phyloP scores from a whole-genome alignment of 2,797 vertebrate species.

The Schizopygopsis pylzovi region DNA sequence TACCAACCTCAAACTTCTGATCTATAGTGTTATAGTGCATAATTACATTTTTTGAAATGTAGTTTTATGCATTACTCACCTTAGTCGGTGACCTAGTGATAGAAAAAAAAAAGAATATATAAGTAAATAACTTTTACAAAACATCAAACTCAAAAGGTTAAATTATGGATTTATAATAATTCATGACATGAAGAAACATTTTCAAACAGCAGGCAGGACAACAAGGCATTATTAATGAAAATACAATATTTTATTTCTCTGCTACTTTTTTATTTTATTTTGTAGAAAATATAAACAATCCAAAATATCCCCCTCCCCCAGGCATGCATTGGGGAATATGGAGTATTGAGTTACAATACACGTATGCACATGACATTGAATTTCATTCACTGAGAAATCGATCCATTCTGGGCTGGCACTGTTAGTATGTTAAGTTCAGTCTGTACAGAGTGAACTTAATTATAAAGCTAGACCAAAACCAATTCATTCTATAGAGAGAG shows the following conservation, averaged over 20 bases:
- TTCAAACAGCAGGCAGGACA: conserved; percentile 19
- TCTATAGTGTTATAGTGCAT: background rate
- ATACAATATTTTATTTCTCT: background rate
- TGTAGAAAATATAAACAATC: background rate
- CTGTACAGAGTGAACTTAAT: conserved; percentile 38
- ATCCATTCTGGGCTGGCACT: background rate
- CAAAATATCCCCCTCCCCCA: background rate
- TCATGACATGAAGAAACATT: background rate
- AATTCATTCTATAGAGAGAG: conserved; percentile 56
- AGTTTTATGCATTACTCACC: conserved; percentile 68
- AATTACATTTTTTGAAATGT: background rate
- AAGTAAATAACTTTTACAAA: background rate
- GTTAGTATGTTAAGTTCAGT: conserved; percentile 38
- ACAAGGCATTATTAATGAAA: conserved; percentile 8
- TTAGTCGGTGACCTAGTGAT: conserved; percentile 79
- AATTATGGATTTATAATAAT: conserved; percentile 1
- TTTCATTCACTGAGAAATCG: background rate
- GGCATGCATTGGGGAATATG: conserved; percentile 14
- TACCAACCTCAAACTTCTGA: background rate
- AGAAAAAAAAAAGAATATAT: conserved; percentile 60
- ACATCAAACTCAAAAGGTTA: background rate
- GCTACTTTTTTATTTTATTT: background rate
- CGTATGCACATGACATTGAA: background rate
- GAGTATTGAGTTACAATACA: background rate
- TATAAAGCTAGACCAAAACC: conserved; percentile 49